Evolutionary conservation across 2,113 vertebrate species (phyloP), one percentile per base, ranked within the genome.

Genomic region (Anoura caudifer): DNA sequence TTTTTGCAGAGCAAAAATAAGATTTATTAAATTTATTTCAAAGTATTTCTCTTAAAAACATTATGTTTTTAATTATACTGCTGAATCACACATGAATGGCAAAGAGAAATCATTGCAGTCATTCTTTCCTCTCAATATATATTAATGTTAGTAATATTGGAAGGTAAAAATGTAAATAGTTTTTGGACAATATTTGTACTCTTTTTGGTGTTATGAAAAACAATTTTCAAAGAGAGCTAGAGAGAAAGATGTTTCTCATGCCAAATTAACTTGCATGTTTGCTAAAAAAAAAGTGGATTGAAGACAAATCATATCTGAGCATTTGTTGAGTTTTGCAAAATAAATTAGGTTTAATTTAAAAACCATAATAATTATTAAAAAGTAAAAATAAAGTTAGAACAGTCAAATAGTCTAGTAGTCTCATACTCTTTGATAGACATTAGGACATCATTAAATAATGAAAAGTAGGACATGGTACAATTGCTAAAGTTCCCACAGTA

Each of bases 241-340:
- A 69, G 65, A 93, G 41, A 86, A 96, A 87, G n/a, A 82, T 87
- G 67, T 95, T 90, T 95, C 95, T 95, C 90, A 93, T 88, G 96
- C 93, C 95, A 95, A 28, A 86, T 96, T 95, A 93, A 97, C 67
- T 92, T 95, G 63, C 90, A 92, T 75, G 83, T 95, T 93, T 95
- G 47, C 95, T 76, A 86, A 95, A 97, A 97, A 98, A 97, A 84
- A 95, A 69, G n/a, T 96, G 95, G 98, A 87, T 97, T 98, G 94
- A 98, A 98, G 95, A 96, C 89, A 97, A 96, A 72, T 6, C 76
- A 97, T 80, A 97, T 97, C 95, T 97, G 97, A 98, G 97, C 77
- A 69, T 87, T 94, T 96, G 92, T 96, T 97, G 70, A 97, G 96
- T 98, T 98, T 94, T 95, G 77, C 67, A 95, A 97, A 98, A 98